Evolutionary conservation across 2,797 vertebrate genomes (phyloP), one percentile per base, ranked within the genome.

Genomic region (Acridotheres tristis): DNA sequence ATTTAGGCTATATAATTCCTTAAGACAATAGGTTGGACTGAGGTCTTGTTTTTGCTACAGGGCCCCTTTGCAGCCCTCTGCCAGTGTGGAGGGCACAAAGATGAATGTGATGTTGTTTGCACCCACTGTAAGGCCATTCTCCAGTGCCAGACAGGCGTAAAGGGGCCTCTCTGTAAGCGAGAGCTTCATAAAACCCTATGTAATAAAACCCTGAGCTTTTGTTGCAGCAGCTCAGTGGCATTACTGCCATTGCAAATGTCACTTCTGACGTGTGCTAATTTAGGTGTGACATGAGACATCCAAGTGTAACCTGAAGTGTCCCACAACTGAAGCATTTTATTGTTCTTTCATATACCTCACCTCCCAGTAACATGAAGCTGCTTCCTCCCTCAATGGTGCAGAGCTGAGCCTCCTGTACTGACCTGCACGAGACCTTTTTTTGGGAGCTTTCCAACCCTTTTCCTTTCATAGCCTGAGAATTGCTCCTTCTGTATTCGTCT

Each of bases 361-460:
- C 62, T 71, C 55, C 34, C 29, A 15, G 81, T 86, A 91, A 95
- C 45, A 21, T 7, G 77, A 96, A 89, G 76, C 91, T 0, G 4
- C 71, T 91, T 95, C 89, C 73, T 93, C 73, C 88, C 79, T 16
- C 40, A 61, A 5, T 2, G 6, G 21, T 36, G 25, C 0, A 4
- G 61, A 88, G 89, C 76, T 1, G 42, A 92, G 68, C 78, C 75
- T 87, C 75, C 78, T 54, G 34, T 22, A 7, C 22, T 93, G 88
- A 94, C 92, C 88, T 80, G n/a, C 29, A n/a, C 1, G 23, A 91
- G 87, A 92, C 83, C 77, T 73, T 74, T 85, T 82, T 85, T 50
- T 90, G 91, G 94, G 79, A 81, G 66, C 82, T 90, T 96, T 96
- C 90, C 93, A 96, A 80, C 72, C 54, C 58, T 91, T 91, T 80